Evolutionary conservation across 2,888 invertebrate genomes (phyloP), one percentile per base, ranked within the genome.

Genomic region (Blera fallax): DNA sequence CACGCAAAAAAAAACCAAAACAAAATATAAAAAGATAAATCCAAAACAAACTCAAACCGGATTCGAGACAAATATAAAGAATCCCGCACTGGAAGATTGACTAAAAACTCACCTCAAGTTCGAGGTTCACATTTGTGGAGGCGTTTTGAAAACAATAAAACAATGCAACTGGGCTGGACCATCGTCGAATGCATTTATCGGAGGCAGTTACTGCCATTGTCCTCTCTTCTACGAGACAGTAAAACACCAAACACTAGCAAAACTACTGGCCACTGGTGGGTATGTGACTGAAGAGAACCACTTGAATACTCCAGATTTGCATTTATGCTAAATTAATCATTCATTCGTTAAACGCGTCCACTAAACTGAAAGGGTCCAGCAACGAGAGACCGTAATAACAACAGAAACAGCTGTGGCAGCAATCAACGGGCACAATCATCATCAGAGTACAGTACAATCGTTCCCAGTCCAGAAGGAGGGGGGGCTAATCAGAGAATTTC

Each of bases 271-370:
- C 24, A 74, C 64, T 77, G 60, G 11, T 8, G 24, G 8, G 11
- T 62, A 34, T 60, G 34, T n/a, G 24, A 24, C 24, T 24, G 52
- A n/a, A n/a, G 50, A 34, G 64, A 72, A 70, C 32, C 52, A 72
- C 80, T 81, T 76, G 48, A 77, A 77, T 65, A 80, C 60, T 81
- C 65, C 40, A 76, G 76, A 77, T 81, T 81, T 77, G 62, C 80
- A 85, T 85, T 85, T 72, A 77, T 85, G 70, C 58, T 80, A 65
- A 80, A 80, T 85, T 80, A 85, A 85, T 80, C 85, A 85, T 72
- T 72, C 70, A 62, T 67, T 73, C 65, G 83, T 83, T 72, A 77
- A 67, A 54, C 45, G 45, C 45, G 40, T 72, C 72, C 64, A 67
- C 52, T 58, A 27, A 64, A 50, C 27, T 50, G 50, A 70, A 77